These are phyloP conservation scores for Drosophila vallismaia DNA, from an alignment of 2,888 invertebrate species.

Conservation along the genomic window DNA sequence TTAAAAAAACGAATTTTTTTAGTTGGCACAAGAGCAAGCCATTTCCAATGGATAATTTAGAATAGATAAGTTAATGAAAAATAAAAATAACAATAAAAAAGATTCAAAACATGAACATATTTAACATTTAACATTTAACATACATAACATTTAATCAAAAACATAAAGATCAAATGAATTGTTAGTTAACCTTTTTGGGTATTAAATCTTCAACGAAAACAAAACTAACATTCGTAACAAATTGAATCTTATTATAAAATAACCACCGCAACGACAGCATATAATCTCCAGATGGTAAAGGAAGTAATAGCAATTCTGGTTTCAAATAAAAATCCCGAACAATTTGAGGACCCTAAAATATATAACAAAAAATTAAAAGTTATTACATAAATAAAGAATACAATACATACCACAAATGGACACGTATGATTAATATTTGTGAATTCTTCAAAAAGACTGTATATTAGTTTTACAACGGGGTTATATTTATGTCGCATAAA, in stretches of 20 bases:
- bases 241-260: not conserved
- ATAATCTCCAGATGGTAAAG: conserved; percentile 6
- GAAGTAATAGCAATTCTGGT: not conserved
- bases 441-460: not conserved
- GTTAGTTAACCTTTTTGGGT: not conserved
- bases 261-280: not conserved
- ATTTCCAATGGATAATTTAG: no score
- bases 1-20: no score
- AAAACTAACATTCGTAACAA: conserved; percentile 8
- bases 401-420: not conserved
- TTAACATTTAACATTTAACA: no score
- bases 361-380: not conserved
- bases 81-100: no score
- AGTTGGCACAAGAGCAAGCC: no score
- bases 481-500: not conserved
- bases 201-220: not conserved
- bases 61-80: no score
- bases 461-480: not conserved
- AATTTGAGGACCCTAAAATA: not conserved
- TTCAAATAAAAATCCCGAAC: not conserved
- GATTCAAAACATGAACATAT: not conserved
- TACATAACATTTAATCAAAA: no score
- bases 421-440: conserved; percentile 5
- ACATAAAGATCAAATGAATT: not conserved
- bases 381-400: not conserved